Conservation (phyloP, 2,888 invertebrate genomes). For the Carpatolechia fugitivella region DNA sequence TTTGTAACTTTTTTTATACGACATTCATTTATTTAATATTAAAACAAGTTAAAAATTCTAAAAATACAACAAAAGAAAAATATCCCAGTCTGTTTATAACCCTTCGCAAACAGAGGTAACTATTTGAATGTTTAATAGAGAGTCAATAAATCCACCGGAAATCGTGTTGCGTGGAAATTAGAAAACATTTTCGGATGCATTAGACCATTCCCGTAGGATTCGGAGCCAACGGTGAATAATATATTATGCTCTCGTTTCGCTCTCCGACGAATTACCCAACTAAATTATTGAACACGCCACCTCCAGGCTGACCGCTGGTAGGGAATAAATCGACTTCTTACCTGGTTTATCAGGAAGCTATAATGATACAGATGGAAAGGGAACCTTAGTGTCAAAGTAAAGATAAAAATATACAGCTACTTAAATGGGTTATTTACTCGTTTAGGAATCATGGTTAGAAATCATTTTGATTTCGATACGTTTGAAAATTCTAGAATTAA, state of each 20-base stretch:
- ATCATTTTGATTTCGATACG: too few species aligned
- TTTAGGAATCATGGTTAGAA: too few species aligned
- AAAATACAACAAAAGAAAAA: too few species aligned
- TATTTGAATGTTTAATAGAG: conserved; percentile 12
- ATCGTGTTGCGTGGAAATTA: conserved; percentile 39
- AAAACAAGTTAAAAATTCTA: too few species aligned
- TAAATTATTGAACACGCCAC: conserved; percentile 68
- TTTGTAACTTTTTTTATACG: too few species aligned
- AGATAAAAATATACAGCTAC: too few species aligned
- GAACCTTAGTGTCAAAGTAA: too few species aligned
- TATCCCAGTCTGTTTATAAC: not conserved
- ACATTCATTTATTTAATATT: too few species aligned
- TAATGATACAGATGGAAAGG: too few species aligned
- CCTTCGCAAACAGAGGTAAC: not conserved
- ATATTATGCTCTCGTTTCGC: conserved; percentile 43
- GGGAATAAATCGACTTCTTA: conserved; percentile 54
- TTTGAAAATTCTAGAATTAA: too few species aligned
- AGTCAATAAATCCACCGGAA: conserved; percentile 39
- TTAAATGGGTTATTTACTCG: too few species aligned
- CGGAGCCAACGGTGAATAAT: conserved; percentile 62
- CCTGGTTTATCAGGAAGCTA: too few species aligned
- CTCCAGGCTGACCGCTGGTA: conserved; percentile 36
- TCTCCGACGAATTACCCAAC: conserved; percentile 58
- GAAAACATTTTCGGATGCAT: conserved; percentile 52
- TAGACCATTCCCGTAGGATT: conserved; percentile 47